Base-by-base conservation (phyloP, 2,113 vertebrate species). In the Symphodus melops region DNA sequence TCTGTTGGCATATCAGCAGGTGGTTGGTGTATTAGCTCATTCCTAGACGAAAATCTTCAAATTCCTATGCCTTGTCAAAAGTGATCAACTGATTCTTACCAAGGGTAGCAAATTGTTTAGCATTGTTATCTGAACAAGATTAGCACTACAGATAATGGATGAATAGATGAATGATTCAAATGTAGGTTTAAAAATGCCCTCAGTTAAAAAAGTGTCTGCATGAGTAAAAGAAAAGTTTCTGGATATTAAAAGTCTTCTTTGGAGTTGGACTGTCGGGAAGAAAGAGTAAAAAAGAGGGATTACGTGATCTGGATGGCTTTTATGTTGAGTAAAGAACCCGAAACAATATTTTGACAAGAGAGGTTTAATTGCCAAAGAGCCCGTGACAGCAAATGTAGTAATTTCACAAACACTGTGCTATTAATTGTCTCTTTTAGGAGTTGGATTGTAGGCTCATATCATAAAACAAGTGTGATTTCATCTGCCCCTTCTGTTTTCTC, bases 401-500 rank as follows among this genome's bases (percentile, higher is more conserved):
- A 5, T 19, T 7, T 33, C 28, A 33, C 28, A 9, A 19, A 52
- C 8, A 7, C 53, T 64, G 75, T 59, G 75, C 51, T 75, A 62
- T 75, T 51, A 9, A 63, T 73, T 79, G 21, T 57, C 16, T 77
- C 42, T 2, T 28, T 52, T 41, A 6, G 25, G 41, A 20, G 28
- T 41, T 19, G 20, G 46, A 41, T 5, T 42, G 33, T 49, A 16
- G 57, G 52, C 8, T 54, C 8, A 0, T 19, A 28, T 61, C 58
- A 5, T n/a, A 23, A 66, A 68, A 59, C 46, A 37, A 56, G 49
- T 23, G 4, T 13, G 51, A 63, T 68, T 72, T 76, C 19, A 77
- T 77, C 55, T 25, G 11, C 14, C 28, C 41, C 28, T 44, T 21
- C 68, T 54, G 42, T 42, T 54, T 60, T 60, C 59, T 82, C 44